A percentile compares a stretch with the other conserved stretches of the same genome.
These are phyloP conservation scores for Anthophora plumipes DNA, from an alignment of 2,888 invertebrate species.

Conservation along the genomic window DNA sequence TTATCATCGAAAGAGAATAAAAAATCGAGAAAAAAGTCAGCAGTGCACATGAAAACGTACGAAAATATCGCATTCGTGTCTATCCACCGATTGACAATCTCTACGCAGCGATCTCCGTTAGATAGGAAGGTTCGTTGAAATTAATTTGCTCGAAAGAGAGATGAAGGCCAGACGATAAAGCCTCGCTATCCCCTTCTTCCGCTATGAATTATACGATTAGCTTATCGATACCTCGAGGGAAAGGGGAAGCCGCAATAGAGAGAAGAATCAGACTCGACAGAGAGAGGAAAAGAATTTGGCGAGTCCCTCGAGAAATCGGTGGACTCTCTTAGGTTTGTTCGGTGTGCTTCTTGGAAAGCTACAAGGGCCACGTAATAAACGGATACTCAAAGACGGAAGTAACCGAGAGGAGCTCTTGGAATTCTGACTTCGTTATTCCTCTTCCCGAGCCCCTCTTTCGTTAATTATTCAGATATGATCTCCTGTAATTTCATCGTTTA, in stretches of 20 bases:
- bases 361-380: slow-evolving; percentile 1
- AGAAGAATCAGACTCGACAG: not conserved
- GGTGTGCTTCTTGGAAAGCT: not conserved
- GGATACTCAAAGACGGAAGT: slow-evolving; percentile 19
- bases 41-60: too few relatives aligned
- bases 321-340: not conserved
- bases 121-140: slow-evolving; percentile 8
- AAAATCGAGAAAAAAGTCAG: not conserved
- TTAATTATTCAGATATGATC: slow-evolving; percentile 65
- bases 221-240: not conserved
- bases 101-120: not conserved
- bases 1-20: too few relatives aligned
- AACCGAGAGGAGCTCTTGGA: slow-evolving; percentile 30
- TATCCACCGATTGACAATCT: slow-evolving; percentile 6
- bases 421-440: slow-evolving; percentile 57
- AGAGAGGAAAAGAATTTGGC: not conserved
- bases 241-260: not conserved
- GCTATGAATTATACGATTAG: slow-evolving; percentile 4
- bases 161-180: slow-evolving; percentile 7
- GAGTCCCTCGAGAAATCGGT: not conserved
- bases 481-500: slow-evolving; percentile 46
- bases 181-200: not conserved
- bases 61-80: not conserved
- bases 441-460: slow-evolving; percentile 34
- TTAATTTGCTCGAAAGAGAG: slow-evolving; percentile 14